A percentile compares a stretch with the other conserved stretches of the same genome.
Evolutionary conservation across 2,113 vertebrate genomes (phyloP).

Genomic region (Campylomormyrus numenius): DNA sequence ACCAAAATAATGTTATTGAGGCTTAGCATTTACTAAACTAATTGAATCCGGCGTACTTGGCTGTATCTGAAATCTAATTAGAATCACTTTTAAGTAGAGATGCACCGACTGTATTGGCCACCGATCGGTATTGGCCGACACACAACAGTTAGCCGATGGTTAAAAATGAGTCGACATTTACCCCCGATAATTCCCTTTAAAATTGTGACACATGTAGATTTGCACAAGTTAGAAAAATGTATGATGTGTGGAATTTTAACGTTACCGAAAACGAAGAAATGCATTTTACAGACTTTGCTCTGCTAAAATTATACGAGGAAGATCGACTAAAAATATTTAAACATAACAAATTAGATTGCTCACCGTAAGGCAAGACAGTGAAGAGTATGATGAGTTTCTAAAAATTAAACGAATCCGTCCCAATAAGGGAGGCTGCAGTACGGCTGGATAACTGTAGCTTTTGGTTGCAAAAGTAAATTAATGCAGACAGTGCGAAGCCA

Average conservation of each 20-base stretch:
- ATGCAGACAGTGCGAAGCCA: neutral
- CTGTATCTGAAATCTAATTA: neutral
- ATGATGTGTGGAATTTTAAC: neutral
- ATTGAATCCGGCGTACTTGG: neutral
- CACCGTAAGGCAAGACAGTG: too few relatives aligned
- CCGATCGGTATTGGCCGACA: neutral
- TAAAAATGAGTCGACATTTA: neutral
- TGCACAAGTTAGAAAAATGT: neutral
- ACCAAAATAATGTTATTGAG: neutral
- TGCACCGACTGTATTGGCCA: neutral
- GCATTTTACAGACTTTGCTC: neutral
- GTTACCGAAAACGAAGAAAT: neutral
- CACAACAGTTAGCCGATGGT: neutral
- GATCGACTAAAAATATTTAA: too few relatives aligned
- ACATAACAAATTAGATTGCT: too few relatives aligned
- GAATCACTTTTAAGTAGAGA: neutral
- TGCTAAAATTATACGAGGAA: neutral
- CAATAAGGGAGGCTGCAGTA: too few relatives aligned
- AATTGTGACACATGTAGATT: neutral
- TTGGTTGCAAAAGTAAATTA: neutral
- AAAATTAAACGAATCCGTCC: too few relatives aligned
- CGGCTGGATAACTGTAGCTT: neutral
- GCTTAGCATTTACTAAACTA: neutral
- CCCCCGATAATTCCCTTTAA: too few relatives aligned
- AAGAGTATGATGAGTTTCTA: too few relatives aligned